These are phyloP conservation scores for Unio delphinus DNA, from an alignment of 2,888 invertebrate species.

Conservation along the genomic window DNA sequence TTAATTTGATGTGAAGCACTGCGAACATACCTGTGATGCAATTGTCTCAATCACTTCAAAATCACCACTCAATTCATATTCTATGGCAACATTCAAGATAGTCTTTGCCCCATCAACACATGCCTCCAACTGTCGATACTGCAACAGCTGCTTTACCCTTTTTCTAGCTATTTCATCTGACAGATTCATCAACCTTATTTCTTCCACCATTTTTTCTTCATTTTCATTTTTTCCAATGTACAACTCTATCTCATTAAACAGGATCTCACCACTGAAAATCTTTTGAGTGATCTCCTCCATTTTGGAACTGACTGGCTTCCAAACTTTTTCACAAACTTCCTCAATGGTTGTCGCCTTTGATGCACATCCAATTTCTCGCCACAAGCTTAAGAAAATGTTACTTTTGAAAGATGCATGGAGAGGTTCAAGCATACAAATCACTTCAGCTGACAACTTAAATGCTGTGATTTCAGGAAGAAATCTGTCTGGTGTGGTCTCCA, in stretches of 20 bases:
- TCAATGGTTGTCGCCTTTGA: no score
- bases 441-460: no score
- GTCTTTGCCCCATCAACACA: background rate
- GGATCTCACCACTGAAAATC: constrained; percentile 2
- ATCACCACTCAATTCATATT: background rate
- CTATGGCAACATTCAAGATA: background rate
- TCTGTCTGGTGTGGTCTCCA: no score
- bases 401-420: no score
- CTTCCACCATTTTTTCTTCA: constrained; percentile 1
- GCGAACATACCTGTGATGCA: no score
- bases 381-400: no score
- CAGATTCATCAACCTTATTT: background rate
- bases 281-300: background rate
- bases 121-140: background rate
- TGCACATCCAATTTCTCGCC: no score
- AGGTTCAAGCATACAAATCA: no score
- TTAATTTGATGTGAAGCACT: no score
- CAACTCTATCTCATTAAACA: constrained; percentile 2
- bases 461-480: no score
- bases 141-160: background rate
- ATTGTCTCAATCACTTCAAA: background rate
- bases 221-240: constrained; percentile 3
- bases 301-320: background rate
- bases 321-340: no score
- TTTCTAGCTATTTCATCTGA: background rate